Evolutionary conservation across 2,113 vertebrate species (phyloP).

Genomic region (Gopherus evgoodei): DNA sequence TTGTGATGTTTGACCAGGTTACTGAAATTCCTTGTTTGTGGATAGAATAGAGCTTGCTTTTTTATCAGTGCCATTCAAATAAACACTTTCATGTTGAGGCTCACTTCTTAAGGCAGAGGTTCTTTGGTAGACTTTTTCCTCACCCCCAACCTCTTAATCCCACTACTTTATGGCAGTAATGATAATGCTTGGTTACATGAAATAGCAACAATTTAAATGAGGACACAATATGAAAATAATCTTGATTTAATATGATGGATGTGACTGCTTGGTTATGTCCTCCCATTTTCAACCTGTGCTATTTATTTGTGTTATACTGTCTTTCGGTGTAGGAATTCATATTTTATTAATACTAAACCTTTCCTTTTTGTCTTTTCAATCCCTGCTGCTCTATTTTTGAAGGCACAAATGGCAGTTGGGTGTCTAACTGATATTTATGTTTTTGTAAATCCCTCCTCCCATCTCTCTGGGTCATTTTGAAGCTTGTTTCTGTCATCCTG

Average conservation of each 20-base stretch:
- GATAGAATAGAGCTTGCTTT: background rate
- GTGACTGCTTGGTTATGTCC: background rate
- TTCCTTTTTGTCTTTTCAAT: background rate
- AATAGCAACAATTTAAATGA: background rate
- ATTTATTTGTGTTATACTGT: background rate
- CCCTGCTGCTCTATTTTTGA: background rate
- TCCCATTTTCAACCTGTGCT: background rate
- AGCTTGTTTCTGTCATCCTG: background rate
- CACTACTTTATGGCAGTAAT: background rate
- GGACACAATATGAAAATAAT: background rate
- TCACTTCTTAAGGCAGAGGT: background rate
- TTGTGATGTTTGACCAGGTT: background rate
- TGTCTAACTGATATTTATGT: background rate
- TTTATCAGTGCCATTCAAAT: background rate
- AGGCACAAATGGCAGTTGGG: background rate
- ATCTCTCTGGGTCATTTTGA: background rate
- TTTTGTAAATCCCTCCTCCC: background rate
- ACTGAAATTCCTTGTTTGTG: background rate
- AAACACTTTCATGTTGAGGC: background rate
- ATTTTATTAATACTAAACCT: background rate
- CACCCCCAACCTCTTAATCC: background rate
- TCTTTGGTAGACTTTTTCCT: background rate
- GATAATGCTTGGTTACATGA: background rate
- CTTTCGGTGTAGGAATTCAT: background rate
- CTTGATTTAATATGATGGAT: background rate